Evolutionary conservation across 1,140 invertebrate genomes (phyloP), one percentile per base, ranked within the genome.

Genomic region (Drosophila oshimai): DNA sequence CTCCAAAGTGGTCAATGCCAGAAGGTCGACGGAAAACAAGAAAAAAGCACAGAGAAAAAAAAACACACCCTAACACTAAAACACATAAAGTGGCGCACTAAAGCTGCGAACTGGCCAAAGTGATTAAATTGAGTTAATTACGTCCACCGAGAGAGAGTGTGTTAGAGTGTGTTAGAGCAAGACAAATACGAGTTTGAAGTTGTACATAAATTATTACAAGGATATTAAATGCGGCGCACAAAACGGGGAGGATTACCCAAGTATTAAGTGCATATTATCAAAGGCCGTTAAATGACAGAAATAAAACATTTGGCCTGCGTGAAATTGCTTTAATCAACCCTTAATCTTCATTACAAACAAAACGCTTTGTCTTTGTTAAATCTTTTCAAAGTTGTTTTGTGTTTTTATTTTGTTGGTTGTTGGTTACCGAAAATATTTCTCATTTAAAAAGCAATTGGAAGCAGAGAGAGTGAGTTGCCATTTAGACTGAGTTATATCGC

Each of bases 101-200:
- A 84, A 84, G 80, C 78, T 54, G 61, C 49, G 55, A 53, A 57
- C 39, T 67, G 20, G 68, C 28, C 68, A 61, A 29, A 73, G 70
- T 77, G 79, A 86, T 84, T 86, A 86, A 84, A 84, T 86, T 86
- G 71, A 84, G 80, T 84, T 84, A 84, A 84, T 86, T 84, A 84
- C 80, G 80, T 69, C 75, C 69, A 69, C 28, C 31, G 42, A 45
- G 62, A 4, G 36, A 6, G 18, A 12, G 46, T 2, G 37, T 20
- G 7, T n/a, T n/a, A 9, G 13, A 9, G 34, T 7, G 34, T 24
- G 61, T 31, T 57, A 26, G 51, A 22, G 64, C 61, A 49, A 29
- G 58, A 65, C 61, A 65, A 65, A 65, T 65, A 64, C 22, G 31
- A 47, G 31, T 69, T 50, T 58, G 44, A 60, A 60, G 68, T 72